These are phyloP conservation scores for Aplysina aerophoba DNA, from an alignment of 37 sponge, comb jelly and placozoan species.

Conservation along the genomic window DNA sequence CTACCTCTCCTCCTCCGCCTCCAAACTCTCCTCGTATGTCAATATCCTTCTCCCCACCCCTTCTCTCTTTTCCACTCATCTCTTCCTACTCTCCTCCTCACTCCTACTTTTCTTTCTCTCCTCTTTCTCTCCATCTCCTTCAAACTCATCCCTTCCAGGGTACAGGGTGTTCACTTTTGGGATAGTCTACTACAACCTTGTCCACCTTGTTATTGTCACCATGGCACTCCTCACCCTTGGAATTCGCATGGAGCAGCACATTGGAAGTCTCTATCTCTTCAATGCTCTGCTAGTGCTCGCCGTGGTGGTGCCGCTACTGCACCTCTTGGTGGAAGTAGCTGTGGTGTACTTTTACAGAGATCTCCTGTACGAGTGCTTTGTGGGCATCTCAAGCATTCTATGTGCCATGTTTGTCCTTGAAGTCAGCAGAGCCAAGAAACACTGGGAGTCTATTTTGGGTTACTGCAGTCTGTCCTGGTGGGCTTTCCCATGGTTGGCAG, in stretches of 20 bases:
- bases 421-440: constrained; percentile 19
- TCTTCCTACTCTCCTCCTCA: too few species aligned
- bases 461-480: constrained; percentile 13
- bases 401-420: constrained; percentile 23
- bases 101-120: too few species aligned
- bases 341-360: constrained; percentile 25
- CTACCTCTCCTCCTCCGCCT: too few species aligned
- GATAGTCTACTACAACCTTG: neutral
- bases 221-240: constrained; percentile 1
- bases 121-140: too few species aligned
- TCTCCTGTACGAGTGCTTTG: constrained; percentile 12
- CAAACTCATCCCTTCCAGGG: neutral
- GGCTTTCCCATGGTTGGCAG: constrained; percentile 16
- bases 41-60: too few species aligned
- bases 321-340: constrained; percentile 1
- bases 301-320: neutral
- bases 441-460: constrained; percentile 23
- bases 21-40: too few species aligned
- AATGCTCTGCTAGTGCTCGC: constrained; percentile 1
- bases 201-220: neutral
- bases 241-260: neutral
- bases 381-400: neutral
- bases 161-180: constrained; percentile 18
- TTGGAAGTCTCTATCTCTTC: neutral
- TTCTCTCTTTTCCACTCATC: too few species aligned